Base-by-base conservation (phyloP, 2,113 vertebrate species). In the Sebastes schlegelii region DNA sequence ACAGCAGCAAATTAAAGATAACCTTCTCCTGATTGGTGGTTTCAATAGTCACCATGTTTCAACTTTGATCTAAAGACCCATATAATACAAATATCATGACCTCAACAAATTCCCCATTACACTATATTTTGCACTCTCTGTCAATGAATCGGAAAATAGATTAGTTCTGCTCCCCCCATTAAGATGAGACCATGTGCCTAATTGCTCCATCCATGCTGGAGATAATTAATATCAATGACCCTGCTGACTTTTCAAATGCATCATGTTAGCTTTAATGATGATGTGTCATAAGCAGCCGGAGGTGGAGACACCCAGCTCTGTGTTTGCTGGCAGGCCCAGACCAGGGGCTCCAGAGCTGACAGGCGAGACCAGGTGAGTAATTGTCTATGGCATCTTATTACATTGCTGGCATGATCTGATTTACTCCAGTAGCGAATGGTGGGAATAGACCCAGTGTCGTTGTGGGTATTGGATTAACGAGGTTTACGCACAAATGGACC, bases 141-240 rank as follows among this genome's bases (percentile, higher is more conserved):
- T 87, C 87, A 89, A 51, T 84, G 68, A 86, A 76, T 88, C 54
- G 70, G 73, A 71, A 90, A 90, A 90, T 79, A 57, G 11, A 84
- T 70, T 79, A 61, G 77, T 82, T 85, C 84, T 65, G 79, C 74
- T 77, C 76, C 79, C 76, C 79, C 66, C 80, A 80, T 90, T 90
- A 89, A 79, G 71, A 82, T 57, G 52, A 68, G 49, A 62, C 60
- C 73, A 71, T 63, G 71, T 82, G 75, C 73, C 66, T 87, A 92
- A 91, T 88, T 86, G 85, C 68, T 79, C 63, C 70, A 55, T 69
- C 63, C 81, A 79, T 67, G 87, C 83, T 62, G 85, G 78, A 74
- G 77, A 88, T 91, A 91, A 92, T 93, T 92, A 92, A 91, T 92
- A 90, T 74, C 86, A 89, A 76, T 83, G 87, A 91, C 87, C 85